A percentile compares a stretch with the other conserved stretches of the same genome.
Evolutionary conservation across 2,888 invertebrate species (phyloP).

Genomic region (Drosophila multiciliata): DNA sequence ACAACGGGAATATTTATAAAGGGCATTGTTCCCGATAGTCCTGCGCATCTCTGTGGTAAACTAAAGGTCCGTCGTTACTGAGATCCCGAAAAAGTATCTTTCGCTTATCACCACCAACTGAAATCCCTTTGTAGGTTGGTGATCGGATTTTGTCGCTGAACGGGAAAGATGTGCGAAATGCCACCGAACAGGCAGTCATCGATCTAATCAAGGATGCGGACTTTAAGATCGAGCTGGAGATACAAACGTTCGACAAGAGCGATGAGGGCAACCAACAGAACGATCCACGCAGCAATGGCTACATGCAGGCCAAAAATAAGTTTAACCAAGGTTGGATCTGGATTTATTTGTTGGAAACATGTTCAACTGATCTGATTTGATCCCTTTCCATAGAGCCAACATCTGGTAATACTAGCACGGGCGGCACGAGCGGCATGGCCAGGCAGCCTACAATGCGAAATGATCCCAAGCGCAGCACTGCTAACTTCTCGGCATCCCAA

Average conservation of each 20-base stretch:
- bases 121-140: slow-evolving; percentile 72
- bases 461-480: slow-evolving; percentile 65
- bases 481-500: slow-evolving; percentile 69
- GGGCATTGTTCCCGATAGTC: slow-evolving; percentile 96
- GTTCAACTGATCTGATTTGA: background rate
- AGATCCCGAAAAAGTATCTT: background rate
- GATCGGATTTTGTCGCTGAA: slow-evolving; percentile 90
- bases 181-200: slow-evolving; percentile 97
- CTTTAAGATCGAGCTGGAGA: slow-evolving; percentile 94
- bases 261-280: slow-evolving; percentile 54
- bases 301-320: slow-evolving; percentile 71
- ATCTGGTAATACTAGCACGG: slow-evolving; percentile 46
- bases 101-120: background rate
- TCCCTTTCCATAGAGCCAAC: slow-evolving; percentile 47
- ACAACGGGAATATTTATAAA: slow-evolving; percentile 99
- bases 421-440: slow-evolving; percentile 30
- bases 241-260: slow-evolving; percentile 88
- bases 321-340: slow-evolving; percentile 63
- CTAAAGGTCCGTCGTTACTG: slow-evolving; percentile 88
- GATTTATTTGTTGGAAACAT: background rate
- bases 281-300: slow-evolving; percentile 81
- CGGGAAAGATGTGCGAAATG: slow-evolving; percentile 94
- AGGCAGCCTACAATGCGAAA: slow-evolving; percentile 52
- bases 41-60: slow-evolving; percentile 95
- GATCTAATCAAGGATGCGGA: slow-evolving; percentile 96